Conservation (phyloP, 2,888 invertebrate genomes). For the Crioceris asparagi region DNA sequence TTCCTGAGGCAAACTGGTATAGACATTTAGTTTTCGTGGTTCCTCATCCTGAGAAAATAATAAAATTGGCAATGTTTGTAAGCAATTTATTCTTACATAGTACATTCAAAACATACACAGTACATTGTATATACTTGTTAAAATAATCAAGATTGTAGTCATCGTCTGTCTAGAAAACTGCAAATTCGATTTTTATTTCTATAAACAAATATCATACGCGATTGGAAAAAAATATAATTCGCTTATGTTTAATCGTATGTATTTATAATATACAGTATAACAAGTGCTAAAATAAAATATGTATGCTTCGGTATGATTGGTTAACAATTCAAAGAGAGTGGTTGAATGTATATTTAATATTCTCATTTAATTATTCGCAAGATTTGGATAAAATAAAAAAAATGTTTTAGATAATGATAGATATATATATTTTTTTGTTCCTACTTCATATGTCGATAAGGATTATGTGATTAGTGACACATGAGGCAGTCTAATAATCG, state of each 20-base stretch:
- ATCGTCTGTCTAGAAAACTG: slow-evolving; percentile 27
- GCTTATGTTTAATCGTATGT: slow-evolving; percentile 17
- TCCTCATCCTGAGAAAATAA: too few relatives aligned
- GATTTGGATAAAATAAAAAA: slow-evolving; percentile 31
- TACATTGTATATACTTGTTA: slow-evolving; percentile 29
- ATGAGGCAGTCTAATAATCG: slow-evolving; percentile 14
- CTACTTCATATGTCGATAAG: slow-evolving; percentile 11
- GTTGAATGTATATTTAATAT: slow-evolving; percentile 24
- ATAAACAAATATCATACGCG: too few relatives aligned
- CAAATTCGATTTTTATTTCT: slow-evolving; percentile 23
- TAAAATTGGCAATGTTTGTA: slow-evolving; percentile 26
- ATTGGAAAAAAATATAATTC: slow-evolving; percentile 26
- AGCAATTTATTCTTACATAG: slow-evolving; percentile 38
- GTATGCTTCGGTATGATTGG: slow-evolving; percentile 25
- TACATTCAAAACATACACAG: slow-evolving; percentile 37
- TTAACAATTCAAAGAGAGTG: slow-evolving; percentile 6
- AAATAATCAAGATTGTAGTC: slow-evolving; percentile 22
- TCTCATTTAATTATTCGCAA: slow-evolving; percentile 31
- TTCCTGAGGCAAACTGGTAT: too few relatives aligned
- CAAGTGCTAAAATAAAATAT: slow-evolving; percentile 21
- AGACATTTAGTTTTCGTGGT: too few relatives aligned
- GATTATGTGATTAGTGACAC: slow-evolving; percentile 5
- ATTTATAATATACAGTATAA: slow-evolving; percentile 1
- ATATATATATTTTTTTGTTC: slow-evolving; percentile 7
- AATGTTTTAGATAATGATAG: slow-evolving; percentile 18